Evolutionary conservation across 2,797 vertebrate genomes (phyloP).

Genomic region (Siniperca undulata): DNA sequence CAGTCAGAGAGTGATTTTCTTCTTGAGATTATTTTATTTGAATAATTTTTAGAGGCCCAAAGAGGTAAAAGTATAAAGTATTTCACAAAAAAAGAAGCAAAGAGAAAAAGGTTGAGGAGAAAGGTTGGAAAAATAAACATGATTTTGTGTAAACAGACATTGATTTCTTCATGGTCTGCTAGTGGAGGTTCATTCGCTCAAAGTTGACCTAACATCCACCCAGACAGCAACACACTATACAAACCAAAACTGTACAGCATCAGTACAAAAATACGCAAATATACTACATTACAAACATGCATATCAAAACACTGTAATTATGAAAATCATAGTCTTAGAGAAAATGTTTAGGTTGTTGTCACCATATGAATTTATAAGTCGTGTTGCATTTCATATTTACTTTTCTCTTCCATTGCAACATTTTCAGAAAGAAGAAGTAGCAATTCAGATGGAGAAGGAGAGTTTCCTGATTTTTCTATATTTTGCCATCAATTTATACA

Average conservation of each 20-base stretch:
- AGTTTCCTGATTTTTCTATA: conserved; percentile 46
- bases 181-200: too few species aligned
- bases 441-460: conserved; percentile 41
- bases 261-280: neutral
- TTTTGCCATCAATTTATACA: conserved; percentile 21
- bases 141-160: neutral
- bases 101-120: neutral
- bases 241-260: neutral
- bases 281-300: neutral
- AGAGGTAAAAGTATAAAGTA: neutral
- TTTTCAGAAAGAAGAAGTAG: conserved; percentile 64
- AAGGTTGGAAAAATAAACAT: too few species aligned
- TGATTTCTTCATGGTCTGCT: neutral
- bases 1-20: neutral
- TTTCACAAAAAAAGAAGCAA: too few species aligned
- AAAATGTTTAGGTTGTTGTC: neutral
- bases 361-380: neutral
- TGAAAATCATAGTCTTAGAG: neutral
- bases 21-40: too few species aligned
- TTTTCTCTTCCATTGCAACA: neutral
- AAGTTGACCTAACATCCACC: neutral
- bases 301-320: neutral
- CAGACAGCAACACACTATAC: neutral
- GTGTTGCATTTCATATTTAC: neutral
- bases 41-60: neutral